A percentile compares a stretch with the other conserved stretches of the same genome.
phyloP scores from a whole-genome alignment of 2,113 vertebrate species.

The Narcine bancroftii region DNA sequence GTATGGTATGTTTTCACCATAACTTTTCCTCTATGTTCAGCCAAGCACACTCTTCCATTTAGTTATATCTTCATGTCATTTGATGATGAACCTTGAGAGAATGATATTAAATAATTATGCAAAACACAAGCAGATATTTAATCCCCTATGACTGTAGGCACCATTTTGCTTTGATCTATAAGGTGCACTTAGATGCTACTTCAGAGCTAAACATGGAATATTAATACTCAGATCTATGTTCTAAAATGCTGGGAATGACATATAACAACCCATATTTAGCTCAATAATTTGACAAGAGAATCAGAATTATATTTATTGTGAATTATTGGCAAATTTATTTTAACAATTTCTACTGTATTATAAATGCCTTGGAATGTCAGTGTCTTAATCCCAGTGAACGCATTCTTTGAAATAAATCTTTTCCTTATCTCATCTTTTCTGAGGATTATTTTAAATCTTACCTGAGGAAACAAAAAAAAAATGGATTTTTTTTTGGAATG shows the following conservation, averaged over 20 bases:
- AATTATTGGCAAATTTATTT: background rate
- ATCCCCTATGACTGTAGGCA: constrained; percentile 15
- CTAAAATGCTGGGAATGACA: constrained; percentile 14
- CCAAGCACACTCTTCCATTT: background rate
- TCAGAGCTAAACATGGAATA: constrained; percentile 11
- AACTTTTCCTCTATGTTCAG: background rate
- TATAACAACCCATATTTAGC: background rate
- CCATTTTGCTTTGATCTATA: constrained; percentile 17
- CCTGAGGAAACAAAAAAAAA: background rate
- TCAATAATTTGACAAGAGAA: background rate
- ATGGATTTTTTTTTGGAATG: background rate
- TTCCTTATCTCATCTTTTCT: background rate
- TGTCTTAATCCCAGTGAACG: background rate
- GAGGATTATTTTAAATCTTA: background rate
- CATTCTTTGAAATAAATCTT: background rate
- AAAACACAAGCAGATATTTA: constrained; percentile 17
- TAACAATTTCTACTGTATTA: background rate
- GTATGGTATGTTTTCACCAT: background rate
- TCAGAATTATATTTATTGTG: background rate
- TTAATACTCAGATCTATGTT: background rate
- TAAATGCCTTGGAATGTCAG: background rate
- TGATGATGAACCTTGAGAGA: constrained; percentile 4
- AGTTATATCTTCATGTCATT: background rate
- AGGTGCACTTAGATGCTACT: constrained; percentile 24
- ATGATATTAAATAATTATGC: constrained; percentile 7